Base-by-base conservation (phyloP, 2,113 vertebrate species). In the Actenoides hombroni region DNA sequence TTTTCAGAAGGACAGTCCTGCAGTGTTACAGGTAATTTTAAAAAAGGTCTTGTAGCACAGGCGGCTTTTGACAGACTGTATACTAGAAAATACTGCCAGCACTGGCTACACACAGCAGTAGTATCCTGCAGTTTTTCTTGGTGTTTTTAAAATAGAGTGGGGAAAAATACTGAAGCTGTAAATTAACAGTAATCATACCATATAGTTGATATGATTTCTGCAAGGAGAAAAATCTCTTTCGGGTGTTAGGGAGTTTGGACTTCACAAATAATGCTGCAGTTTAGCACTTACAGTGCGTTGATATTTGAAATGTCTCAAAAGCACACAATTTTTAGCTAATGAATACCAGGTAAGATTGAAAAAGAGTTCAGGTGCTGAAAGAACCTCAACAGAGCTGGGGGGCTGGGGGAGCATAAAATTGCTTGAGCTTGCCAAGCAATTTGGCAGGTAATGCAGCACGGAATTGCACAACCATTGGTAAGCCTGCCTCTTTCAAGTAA, bases 401-500 rank as follows among this genome's bases (percentile, higher is more conserved):
- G 18, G 28, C 48, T 73, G 28, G 13, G 31, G 13, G 10, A 33
- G 26, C 16, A 54, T 59, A 40, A 83, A 79, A 79, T 67, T 46
- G 28, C 26, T 77, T 24, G n/a, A 91, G 33, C 56, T 77, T 60
- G 68, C 46, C 61, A 61, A 79, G 54, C 59, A 77, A 28, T 76
- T 95, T 87, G 80, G 82, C 64, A 94, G 68, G 90, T 91, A 93
- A 63, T 29, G 29, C 80, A 83, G n/a, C 69, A 54, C 25, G 42
- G 64, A 87, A 70, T 93, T 94, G 76, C 75, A 75, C 80, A 94
- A 92, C 80, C 63, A 14, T 65, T 44, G 53, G 69, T 79, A 96
- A 96, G 79, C 73, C 77, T 91, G 73, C 83, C 77, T 87, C 39
- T 96, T 88, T 82, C 77, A 92, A 51, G 23, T 88, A 79, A 82